phyloP scores from a whole-genome alignment of 1,140 invertebrate species.

The Papilio xuthus region DNA sequence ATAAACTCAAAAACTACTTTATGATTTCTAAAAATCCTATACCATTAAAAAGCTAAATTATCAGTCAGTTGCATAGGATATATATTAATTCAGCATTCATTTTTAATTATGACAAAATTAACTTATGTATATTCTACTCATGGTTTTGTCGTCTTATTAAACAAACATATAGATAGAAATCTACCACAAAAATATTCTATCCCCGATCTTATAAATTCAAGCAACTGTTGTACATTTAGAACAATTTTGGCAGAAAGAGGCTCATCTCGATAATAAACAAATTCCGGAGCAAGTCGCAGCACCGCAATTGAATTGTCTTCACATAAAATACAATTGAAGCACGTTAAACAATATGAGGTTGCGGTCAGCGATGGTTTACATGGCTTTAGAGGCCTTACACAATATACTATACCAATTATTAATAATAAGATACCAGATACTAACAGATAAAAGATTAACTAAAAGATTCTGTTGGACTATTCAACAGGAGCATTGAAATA shows the following conservation, averaged over 20 bases:
- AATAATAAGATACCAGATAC: not conserved
- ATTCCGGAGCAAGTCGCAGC: slow-evolving; percentile 14
- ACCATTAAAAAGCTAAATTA: no score
- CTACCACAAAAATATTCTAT: not conserved
- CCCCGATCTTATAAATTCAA: not conserved
- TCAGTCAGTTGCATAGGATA: no score
- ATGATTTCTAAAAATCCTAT: no score
- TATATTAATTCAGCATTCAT: not conserved
- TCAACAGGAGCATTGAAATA: no score
- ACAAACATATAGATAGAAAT: no score
- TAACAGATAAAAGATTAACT: not conserved
- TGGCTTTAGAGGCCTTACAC: slow-evolving; percentile 18
- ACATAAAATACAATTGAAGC: slow-evolving; percentile 33
- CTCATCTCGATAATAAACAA: not conserved
- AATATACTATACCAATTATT: not conserved
- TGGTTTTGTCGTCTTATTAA: no score
- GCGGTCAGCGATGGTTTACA: slow-evolving; percentile 33
- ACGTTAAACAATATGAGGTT: slow-evolving; percentile 32
- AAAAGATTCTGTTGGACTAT: not conserved
- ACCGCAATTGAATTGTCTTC: slow-evolving; percentile 36
- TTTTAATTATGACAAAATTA: no score
- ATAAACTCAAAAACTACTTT: no score
- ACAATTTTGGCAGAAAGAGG: slow-evolving; percentile 4
- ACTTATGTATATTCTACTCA: no score
- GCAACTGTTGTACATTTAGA: not conserved